Conservation (phyloP, 2,797 vertebrate genomes). For the Sebastes elongatus region DNA sequence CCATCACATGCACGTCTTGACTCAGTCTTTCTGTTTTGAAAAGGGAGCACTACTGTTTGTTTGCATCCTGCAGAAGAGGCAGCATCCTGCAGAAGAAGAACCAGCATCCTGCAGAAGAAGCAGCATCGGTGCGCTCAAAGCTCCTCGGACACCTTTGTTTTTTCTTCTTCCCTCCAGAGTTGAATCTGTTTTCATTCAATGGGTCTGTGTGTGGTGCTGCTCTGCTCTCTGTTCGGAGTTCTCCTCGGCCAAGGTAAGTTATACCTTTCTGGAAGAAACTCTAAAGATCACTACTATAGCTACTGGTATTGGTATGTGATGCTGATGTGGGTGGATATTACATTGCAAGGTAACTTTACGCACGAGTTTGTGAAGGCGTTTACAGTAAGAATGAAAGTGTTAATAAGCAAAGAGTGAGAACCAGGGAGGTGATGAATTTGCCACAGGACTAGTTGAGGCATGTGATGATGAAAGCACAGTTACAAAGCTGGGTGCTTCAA, state of each 20-base stretch:
- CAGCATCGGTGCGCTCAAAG: neutral
- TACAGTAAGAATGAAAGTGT: neutral
- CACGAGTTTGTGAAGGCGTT: neutral
- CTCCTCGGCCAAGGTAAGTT: conserved; percentile 80
- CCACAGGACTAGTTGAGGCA: conserved; percentile 57
- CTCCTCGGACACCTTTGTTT: neutral
- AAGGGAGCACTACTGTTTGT: conserved; percentile 16
- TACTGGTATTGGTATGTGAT: no score
- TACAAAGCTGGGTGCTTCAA: conserved; percentile 33
- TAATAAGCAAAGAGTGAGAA: conserved; percentile 17
- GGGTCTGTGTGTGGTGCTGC: conserved; percentile 66
- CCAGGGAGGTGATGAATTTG: conserved; percentile 40
- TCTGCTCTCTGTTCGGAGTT: conserved; percentile 73
- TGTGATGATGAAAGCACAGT: conserved; percentile 50
- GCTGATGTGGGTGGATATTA: neutral
- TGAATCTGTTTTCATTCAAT: conserved; percentile 49
- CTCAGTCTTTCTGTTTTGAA: neutral
- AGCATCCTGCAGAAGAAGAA: neutral
- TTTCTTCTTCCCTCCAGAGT: neutral
- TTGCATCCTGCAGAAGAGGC: neutral
- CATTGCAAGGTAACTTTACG: neutral
- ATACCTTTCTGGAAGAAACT: neutral
- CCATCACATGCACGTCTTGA: conserved; percentile 62
- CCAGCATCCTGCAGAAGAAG: neutral
- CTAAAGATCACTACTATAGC: neutral